Conservation (phyloP, 2,113 vertebrate species). For the Rallus limicola region DNA sequence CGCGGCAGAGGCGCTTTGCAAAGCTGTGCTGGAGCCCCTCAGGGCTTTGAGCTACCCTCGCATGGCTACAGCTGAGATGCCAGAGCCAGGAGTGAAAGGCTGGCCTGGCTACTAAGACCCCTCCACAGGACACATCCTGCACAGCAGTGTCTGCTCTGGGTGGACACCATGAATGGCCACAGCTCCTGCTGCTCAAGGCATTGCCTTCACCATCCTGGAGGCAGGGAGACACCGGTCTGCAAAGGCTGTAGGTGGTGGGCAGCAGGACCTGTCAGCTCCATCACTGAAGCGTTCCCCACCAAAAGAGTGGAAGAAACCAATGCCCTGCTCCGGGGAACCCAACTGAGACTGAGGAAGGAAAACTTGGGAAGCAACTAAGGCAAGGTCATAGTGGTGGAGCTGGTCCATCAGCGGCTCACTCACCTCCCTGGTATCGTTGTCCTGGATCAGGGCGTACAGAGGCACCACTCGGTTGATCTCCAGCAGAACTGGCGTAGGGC, state of each 20-base stretch:
- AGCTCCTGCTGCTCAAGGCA: rapidly evolving
- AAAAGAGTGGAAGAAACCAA: not conserved
- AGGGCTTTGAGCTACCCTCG: not conserved
- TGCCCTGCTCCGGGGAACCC: rapidly evolving
- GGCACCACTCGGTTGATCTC: slow-evolving; percentile 92
- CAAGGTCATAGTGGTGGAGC: not conserved
- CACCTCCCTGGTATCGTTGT: slow-evolving; percentile 96
- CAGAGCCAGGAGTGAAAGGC: not conserved
- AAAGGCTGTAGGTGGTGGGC: not conserved
- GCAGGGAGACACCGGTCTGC: not conserved
- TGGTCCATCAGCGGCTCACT: not conserved
- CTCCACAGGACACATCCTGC: not conserved
- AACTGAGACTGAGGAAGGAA: not conserved
- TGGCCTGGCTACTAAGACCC: not conserved
- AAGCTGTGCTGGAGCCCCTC: rapidly evolving
- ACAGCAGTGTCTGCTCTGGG: not conserved
- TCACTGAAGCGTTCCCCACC: not conserved
- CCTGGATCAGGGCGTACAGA: slow-evolving; percentile 92
- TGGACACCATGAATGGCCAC: rapidly evolving
- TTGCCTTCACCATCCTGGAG: not conserved
- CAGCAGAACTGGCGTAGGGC: slow-evolving; percentile 89
- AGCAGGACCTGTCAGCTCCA: not conserved
- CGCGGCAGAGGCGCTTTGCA: not conserved
- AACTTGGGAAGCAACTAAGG: not conserved
- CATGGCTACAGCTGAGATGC: rapidly evolving